Evolutionary conservation across 2,888 invertebrate genomes (phyloP).

Genomic region (Ichneumon xanthorius): DNA sequence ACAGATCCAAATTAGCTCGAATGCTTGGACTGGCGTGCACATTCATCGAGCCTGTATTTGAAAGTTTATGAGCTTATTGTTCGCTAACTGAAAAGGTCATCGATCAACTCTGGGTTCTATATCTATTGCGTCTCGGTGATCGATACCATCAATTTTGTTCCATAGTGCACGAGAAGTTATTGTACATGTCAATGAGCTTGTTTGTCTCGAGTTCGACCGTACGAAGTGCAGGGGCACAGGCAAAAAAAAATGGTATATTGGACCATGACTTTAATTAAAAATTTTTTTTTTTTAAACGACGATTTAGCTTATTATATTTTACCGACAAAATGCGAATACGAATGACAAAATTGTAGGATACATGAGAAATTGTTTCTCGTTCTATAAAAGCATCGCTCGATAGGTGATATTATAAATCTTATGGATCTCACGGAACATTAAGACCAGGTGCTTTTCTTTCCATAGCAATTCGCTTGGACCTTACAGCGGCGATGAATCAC

Average conservation of each 20-base stretch:
- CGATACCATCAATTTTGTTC: not conserved
- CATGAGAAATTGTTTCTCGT: not conserved
- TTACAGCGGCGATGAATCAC: conserved; percentile 1
- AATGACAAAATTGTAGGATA: not conserved
- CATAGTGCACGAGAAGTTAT: not conserved
- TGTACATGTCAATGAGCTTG: not conserved
- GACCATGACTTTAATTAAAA: not conserved
- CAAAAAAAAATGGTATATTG: not conserved
- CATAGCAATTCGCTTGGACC: not conserved
- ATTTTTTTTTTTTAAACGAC: not conserved
- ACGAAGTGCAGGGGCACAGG: not conserved
- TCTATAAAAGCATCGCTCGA: not conserved
- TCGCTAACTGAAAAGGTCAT: not conserved
- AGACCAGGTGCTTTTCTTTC: conserved; percentile 8
- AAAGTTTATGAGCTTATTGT: conserved; percentile 12
- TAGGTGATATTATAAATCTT: conserved; percentile 5
- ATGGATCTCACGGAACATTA: not conserved
- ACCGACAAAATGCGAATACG: not conserved
- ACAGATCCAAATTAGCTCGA: not conserved
- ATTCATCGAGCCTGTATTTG: not conserved
- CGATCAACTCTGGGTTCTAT: not conserved
- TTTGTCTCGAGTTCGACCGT: not conserved
- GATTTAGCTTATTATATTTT: not conserved
- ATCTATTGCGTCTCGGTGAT: conserved; percentile 4
- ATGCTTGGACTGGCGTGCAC: not conserved